Evolutionary conservation across 2,888 invertebrate species (phyloP).

Genomic region (Drosophila robusta): DNA sequence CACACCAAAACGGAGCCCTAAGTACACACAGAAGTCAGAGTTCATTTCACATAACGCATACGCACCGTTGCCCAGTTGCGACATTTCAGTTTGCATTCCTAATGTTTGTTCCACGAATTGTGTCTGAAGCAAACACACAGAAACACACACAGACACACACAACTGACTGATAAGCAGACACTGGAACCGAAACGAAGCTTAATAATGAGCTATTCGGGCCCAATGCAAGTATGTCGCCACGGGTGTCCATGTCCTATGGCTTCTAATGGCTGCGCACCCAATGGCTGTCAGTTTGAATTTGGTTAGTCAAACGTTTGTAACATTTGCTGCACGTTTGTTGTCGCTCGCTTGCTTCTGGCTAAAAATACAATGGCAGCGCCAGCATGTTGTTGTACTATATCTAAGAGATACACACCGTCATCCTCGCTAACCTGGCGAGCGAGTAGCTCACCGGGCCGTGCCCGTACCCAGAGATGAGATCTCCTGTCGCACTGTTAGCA

Average conservation of each 20-base stretch:
- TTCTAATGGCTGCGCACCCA: constrained; percentile 34
- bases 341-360: constrained; percentile 30
- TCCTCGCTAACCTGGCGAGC: constrained; percentile 42
- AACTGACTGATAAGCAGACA: constrained; percentile 42
- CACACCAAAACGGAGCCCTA: constrained; percentile 7
- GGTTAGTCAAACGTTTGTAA: constrained; percentile 66
- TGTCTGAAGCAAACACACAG: constrained; percentile 22
- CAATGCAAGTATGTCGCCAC: constrained; percentile 22
- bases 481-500: constrained; percentile 13
- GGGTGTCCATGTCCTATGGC: constrained; percentile 28
- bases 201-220: constrained; percentile 22
- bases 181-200: constrained; percentile 5
- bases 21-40: constrained; percentile 32
- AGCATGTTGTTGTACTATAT: constrained; percentile 34
- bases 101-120: constrained; percentile 42
- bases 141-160: constrained; percentile 16
- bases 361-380: constrained; percentile 47
- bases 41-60: constrained; percentile 58
- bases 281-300: constrained; percentile 60
- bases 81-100: constrained; percentile 34
- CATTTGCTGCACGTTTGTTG: constrained; percentile 60
- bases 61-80: constrained; percentile 44
- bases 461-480: constrained; percentile 3
- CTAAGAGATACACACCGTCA: constrained; percentile 43
- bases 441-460: constrained; percentile 1